Percentiles rank a stretch among this genome's conserved stretches.
Evolutionary conservation across 1,140 invertebrate species (phyloP).

Genomic region (Dryas iulia): DNA sequence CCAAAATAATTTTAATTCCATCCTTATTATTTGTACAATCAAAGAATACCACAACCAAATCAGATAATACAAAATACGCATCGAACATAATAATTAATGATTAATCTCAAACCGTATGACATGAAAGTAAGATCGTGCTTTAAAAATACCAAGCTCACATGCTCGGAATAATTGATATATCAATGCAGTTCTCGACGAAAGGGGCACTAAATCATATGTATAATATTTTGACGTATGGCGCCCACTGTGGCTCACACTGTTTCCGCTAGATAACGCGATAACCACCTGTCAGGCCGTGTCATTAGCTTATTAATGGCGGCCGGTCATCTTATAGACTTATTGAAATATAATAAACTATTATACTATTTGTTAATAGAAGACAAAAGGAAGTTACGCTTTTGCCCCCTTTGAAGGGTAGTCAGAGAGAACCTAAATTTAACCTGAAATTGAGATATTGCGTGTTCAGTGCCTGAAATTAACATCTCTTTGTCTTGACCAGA

Average conservation of each 20-base stretch:
- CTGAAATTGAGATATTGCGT: too few species aligned
- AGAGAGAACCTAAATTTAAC: too few species aligned
- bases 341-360: constrained; percentile 21
- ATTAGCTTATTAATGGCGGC: constrained; percentile 72
- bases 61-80: constrained; percentile 70
- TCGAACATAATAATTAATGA: constrained; percentile 73
- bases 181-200: constrained; percentile 68
- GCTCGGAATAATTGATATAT: constrained; percentile 77
- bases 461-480: too few species aligned
- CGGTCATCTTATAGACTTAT: constrained; percentile 55
- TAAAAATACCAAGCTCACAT: constrained; percentile 74
- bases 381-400: too few species aligned
- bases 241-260: constrained; percentile 64
- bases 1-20: background rate
- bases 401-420: too few species aligned
- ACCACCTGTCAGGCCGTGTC: constrained; percentile 72
- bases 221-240: constrained; percentile 73
- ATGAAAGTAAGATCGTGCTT: constrained; percentile 76
- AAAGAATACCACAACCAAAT: constrained; percentile 67
- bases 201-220: constrained; percentile 75
- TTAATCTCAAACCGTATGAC: constrained; percentile 69
- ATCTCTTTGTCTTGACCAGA: too few species aligned
- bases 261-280: constrained; percentile 75
- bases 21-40: background rate
- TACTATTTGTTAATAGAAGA: background rate